A percentile compares a stretch with the other conserved stretches of the same genome.
Conservation (phyloP, 2,797 vertebrate genomes). For the Paedocypris micromegethes region DNA sequence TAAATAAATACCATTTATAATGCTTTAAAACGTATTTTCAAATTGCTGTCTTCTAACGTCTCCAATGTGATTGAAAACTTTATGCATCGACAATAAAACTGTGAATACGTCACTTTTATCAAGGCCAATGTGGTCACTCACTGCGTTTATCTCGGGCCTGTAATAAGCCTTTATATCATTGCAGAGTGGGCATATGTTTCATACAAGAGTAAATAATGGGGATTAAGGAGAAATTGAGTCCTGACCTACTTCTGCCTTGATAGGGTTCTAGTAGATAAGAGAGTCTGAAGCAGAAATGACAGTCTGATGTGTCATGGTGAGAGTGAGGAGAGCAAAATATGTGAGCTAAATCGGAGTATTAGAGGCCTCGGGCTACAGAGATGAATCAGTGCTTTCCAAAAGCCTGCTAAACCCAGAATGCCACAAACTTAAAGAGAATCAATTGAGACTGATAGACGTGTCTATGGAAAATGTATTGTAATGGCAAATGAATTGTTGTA, state of each 20-base stretch:
- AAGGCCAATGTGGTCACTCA: constrained; percentile 59
- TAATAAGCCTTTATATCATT: constrained; percentile 67
- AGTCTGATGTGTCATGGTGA: constrained; percentile 61
- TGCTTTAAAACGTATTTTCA: no score
- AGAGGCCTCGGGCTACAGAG: constrained; percentile 59
- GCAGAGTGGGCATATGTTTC: constrained; percentile 63
- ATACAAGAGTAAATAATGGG: constrained; percentile 61
- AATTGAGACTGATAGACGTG: constrained; percentile 1
- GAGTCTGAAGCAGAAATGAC: constrained; percentile 55
- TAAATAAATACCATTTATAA: no score
- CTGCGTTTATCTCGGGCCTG: constrained; percentile 64
- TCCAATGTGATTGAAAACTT: no score
- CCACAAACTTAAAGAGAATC: constrained; percentile 10
- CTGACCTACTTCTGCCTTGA: constrained; percentile 57
- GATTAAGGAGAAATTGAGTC: constrained; percentile 62
- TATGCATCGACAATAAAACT: constrained; percentile 55
- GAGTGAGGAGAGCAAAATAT: constrained; percentile 53
- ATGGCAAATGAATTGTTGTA: background rate
- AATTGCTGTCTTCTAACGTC: no score
- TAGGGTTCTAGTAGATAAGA: constrained; percentile 65
- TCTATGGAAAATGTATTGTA: constrained; percentile 6
- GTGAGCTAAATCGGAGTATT: constrained; percentile 59
- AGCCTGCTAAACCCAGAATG: constrained; percentile 36
- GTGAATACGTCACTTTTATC: constrained; percentile 53
- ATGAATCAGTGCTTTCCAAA: constrained; percentile 61